Evolutionary conservation across 2,888 invertebrate genomes (phyloP).

Genomic region (Cataglyphis altisquamis): DNA sequence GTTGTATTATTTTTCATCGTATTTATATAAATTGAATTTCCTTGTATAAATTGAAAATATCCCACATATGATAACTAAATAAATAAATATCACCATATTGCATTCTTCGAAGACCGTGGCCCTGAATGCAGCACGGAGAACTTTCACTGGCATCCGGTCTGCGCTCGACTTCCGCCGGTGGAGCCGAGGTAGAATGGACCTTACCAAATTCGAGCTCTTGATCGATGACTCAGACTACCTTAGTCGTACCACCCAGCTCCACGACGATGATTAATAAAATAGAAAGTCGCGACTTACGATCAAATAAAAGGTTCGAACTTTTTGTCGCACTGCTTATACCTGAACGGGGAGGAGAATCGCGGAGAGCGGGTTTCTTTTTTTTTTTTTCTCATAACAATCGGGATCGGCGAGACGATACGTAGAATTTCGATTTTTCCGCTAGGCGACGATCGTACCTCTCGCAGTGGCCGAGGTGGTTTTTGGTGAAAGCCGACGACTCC

Average conservation of each 20-base stretch:
- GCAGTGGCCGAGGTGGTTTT: slow-evolving; percentile 75
- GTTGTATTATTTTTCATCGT: neutral
- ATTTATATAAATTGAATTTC: neutral
- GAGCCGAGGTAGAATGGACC: slow-evolving; percentile 49
- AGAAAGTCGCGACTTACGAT: slow-evolving; percentile 75
- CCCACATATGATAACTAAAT: neutral
- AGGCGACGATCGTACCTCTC: slow-evolving; percentile 59
- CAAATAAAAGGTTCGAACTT: neutral
- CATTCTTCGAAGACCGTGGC: slow-evolving; percentile 42
- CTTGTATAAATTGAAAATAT: neutral
- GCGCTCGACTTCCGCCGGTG: slow-evolving; percentile 67
- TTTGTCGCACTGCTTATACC: neutral
- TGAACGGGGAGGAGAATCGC: neutral
- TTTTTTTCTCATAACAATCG: neutral
- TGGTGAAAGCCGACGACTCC: slow-evolving; percentile 82
- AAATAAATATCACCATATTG: neutral
- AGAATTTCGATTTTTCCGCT: slow-evolving; percentile 71
- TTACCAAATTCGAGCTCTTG: slow-evolving; percentile 35
- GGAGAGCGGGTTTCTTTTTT: neutral
- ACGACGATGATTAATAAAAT: slow-evolving; percentile 80
- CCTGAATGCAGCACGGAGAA: slow-evolving; percentile 65
- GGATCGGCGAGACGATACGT: neutral
- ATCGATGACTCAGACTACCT: slow-evolving; percentile 78
- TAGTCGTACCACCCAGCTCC: slow-evolving; percentile 68
- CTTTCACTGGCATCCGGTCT: slow-evolving; percentile 77